Evolutionary conservation across 2,113 vertebrate genomes (phyloP), one percentile per base, ranked within the genome.

Genomic region (Microcebus murinus): DNA sequence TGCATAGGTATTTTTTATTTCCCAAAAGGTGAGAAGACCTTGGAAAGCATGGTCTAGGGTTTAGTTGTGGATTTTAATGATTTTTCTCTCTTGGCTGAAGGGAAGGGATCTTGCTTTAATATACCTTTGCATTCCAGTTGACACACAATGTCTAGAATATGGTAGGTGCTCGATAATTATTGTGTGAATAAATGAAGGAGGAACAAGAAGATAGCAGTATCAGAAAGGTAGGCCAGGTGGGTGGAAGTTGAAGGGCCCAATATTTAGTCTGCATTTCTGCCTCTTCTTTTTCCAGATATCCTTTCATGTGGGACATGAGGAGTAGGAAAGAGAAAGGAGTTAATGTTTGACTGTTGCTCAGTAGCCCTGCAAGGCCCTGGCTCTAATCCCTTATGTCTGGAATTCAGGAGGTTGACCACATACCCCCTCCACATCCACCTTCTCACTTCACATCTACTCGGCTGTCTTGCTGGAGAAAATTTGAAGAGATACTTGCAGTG

Each of bases 1-100:
- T 89, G 20, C 14, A 96, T 83, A 67, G 55, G 13, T n/a, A 68
- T 73, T 96, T 73, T 96, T 92, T 91, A 73, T 91, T 92, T 94
- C 63, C 67, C 76, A 34, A 13, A 52, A 91, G 31, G 17, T 48
- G 36, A 92, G 20, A 45, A 29, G 3, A 82, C 12, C 15, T 12
- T 70, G 36, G 57, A 12, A 96, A 86, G 34, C 18, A 45, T 61
- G 29, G 29, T 0, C 4, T 82, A 70, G 61, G 15, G 29, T 42
- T 97, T 55, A 42, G n/a, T 79, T 93, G 45, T 15, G 2, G 18
- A 50, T 95, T 94, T 97, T 77, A 87, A 87, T 82, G 61, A 61
- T 71, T 82, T 85, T 55, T 91, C 11, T 80, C 27, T 87, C 81
- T 94, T 87, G 61, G 82, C 2, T 17, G 42, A 80, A 81, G 63